Conservation (phyloP, 2,113 vertebrate genomes). For the Nanorana parkeri region DNA sequence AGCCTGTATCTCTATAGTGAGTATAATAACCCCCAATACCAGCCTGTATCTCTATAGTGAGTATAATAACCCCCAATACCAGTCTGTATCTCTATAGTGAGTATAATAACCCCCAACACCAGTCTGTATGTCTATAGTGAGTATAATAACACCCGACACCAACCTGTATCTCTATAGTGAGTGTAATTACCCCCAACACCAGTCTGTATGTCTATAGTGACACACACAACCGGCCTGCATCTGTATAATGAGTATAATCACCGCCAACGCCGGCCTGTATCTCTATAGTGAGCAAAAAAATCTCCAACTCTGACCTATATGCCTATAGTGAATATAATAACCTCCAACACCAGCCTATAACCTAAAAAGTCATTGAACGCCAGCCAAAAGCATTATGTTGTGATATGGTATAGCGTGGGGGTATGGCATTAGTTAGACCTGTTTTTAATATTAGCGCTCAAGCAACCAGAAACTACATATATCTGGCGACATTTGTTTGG, state of each 20-base stretch:
- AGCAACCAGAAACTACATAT: no score
- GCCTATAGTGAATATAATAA: neutral
- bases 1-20: constrained; percentile 14
- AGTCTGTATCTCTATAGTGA: constrained; percentile 11
- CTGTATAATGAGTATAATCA: neutral
- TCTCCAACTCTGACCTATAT: neutral
- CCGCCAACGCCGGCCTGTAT: neutral
- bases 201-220: constrained; percentile 5
- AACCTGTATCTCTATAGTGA: constrained; percentile 7
- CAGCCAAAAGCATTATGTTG: no score
- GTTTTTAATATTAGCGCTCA: no score
- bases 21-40: neutral
- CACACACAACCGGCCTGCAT: neutral
- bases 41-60: constrained; percentile 20
- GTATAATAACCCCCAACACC: neutral
- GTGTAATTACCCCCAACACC: neutral
- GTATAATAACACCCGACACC: neutral
- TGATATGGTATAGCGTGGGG: no score
- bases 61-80: neutral
- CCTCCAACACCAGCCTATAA: neutral
- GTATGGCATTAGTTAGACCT: no score
- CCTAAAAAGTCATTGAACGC: neutral
- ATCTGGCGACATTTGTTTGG: no score
- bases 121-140: constrained; percentile 6
- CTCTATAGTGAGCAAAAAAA: neutral